Evolutionary conservation across 1,140 invertebrate species (phyloP).

Genomic region (Brachionus plicatilis): DNA sequence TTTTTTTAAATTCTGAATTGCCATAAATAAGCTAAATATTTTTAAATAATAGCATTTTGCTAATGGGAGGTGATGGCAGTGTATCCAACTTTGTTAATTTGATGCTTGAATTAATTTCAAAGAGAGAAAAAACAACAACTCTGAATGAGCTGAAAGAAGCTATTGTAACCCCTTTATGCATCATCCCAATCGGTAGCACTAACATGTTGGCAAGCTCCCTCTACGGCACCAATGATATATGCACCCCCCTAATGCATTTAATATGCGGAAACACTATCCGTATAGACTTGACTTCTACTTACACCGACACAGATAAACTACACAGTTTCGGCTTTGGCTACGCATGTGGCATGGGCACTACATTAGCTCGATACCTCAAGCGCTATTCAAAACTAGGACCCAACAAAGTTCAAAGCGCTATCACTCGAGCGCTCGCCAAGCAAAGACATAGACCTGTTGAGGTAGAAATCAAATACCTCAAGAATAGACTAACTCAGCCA

Average conservation of each 20-base stretch:
- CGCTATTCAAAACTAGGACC: background rate
- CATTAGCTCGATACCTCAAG: constrained; percentile 9
- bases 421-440: background rate
- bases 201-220: constrained; percentile 49
- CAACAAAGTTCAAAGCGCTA: background rate
- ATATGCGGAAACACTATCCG: constrained; percentile 44
- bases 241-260: constrained; percentile 47
- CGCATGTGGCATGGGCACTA: constrained; percentile 2
- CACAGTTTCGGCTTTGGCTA: constrained; percentile 27
- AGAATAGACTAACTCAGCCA: background rate
- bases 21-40: background rate
- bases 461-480: constrained; percentile 17
- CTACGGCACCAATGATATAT: constrained; percentile 46
- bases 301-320: background rate
- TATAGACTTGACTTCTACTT: constrained; percentile 20
- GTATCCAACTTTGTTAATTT: constrained; percentile 7
- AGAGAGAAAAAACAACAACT: background rate
- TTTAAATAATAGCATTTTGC: background rate
- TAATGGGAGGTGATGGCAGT: constrained; percentile 23
- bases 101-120: background rate
- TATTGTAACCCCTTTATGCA: background rate
- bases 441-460: constrained; percentile 5
- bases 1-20: background rate
- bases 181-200: constrained; percentile 44
- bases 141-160: background rate